Evolutionary conservation across 2,113 vertebrate genomes (phyloP).

Genomic region (Ranitomeya imitator): DNA sequence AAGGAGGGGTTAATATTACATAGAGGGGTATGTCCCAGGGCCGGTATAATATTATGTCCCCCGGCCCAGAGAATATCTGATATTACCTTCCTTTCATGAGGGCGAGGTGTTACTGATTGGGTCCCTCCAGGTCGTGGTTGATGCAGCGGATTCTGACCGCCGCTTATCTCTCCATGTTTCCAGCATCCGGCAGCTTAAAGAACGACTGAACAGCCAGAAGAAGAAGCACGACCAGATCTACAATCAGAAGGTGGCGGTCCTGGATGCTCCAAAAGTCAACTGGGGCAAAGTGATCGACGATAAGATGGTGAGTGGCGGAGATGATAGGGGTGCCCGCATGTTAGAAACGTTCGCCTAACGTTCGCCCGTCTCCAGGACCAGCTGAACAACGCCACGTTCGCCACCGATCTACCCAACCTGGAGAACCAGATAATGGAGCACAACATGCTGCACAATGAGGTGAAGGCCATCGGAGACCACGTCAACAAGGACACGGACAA

Average conservation of each 20-base stretch:
- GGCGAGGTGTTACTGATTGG: not conserved
- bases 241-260: conserved; percentile 73
- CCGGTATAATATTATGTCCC: not conserved
- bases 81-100: not conserved
- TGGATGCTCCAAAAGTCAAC: conserved; percentile 86
- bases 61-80: not conserved
- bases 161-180: not conserved
- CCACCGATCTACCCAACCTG: conserved; percentile 85
- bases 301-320: conserved; percentile 80
- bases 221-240: conserved; percentile 86
- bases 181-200: conserved; percentile 91
- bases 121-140: not conserved
- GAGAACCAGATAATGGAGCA: conserved; percentile 92
- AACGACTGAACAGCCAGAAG: conserved; percentile 79
- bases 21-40: not conserved
- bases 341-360: not conserved
- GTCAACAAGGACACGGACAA: conserved; percentile 76
- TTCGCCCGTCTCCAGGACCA: conserved; percentile 69
- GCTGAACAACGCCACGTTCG: conserved; percentile 82
- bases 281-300: conserved; percentile 90
- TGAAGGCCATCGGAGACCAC: conserved; percentile 91
- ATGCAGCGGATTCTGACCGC: not conserved
- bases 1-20: not conserved
- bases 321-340: no score
- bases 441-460: conserved; percentile 96